Percentiles rank a stretch among this genome's conserved stretches.
Evolutionary conservation across 2,888 invertebrate species (phyloP).

Genomic region (Drosophila mimetica): DNA sequence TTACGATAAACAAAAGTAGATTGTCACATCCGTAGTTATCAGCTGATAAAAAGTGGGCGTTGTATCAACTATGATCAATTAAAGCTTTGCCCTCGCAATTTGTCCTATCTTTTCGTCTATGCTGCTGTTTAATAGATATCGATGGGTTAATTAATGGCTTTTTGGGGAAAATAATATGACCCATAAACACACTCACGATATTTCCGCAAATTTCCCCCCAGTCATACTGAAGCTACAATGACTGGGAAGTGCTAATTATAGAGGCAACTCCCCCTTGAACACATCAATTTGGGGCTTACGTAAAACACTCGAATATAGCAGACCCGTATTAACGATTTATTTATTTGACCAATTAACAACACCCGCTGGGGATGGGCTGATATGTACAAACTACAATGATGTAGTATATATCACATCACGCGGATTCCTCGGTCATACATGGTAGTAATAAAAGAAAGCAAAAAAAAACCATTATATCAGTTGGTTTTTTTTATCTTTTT

Average conservation of each 20-base stretch:
- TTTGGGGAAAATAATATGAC: constrained; percentile 8
- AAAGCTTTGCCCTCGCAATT: not conserved
- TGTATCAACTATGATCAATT: constrained; percentile 8
- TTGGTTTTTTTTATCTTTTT: not conserved
- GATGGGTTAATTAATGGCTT: constrained; percentile 22
- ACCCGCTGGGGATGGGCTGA: constrained; percentile 13
- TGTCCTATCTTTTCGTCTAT: not conserved
- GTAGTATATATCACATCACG: constrained; percentile 13
- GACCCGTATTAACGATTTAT: constrained; percentile 24
- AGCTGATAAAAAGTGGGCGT: not conserved
- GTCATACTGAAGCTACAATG: constrained; percentile 1
- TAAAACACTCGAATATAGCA: constrained; percentile 19
- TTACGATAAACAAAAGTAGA: too few species aligned
- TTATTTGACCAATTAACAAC: constrained; percentile 33
- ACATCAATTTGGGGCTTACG: constrained; percentile 21
- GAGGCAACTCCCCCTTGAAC: constrained; percentile 17
- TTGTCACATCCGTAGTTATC: too few species aligned
- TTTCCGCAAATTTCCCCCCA: constrained; percentile 4
- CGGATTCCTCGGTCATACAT: constrained; percentile 1
- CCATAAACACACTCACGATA: constrained; percentile 5
- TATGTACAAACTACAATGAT: constrained; percentile 4
- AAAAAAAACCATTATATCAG: not conserved
- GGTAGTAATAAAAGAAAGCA: too few species aligned
- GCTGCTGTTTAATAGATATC: constrained; percentile 18
- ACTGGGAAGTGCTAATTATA: constrained; percentile 24